Conservation (phyloP, 2,888 invertebrate genomes). For the Cremastobaeus sp. region DNA sequence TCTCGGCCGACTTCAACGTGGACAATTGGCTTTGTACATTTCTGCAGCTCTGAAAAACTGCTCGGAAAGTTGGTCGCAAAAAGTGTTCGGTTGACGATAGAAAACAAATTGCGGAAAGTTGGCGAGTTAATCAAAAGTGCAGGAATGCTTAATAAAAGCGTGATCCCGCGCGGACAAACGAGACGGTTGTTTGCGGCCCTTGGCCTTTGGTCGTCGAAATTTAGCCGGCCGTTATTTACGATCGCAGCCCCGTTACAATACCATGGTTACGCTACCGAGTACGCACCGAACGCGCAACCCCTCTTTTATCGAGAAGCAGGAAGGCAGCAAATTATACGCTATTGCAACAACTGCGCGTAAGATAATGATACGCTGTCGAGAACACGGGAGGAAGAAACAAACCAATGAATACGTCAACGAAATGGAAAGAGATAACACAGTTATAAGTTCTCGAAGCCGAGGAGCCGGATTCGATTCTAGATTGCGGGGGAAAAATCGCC, state of each 20-base stretch:
- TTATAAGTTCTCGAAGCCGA: slow-evolving; percentile 24
- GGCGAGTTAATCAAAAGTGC: too few species aligned
- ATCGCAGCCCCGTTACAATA: slow-evolving; percentile 43
- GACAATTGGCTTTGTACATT: too few species aligned
- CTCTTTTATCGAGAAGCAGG: slow-evolving; percentile 59
- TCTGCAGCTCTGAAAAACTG: too few species aligned
- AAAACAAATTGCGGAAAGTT: too few species aligned
- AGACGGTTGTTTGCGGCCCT: too few species aligned
- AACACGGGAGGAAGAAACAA: slow-evolving; percentile 43
- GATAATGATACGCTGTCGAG: slow-evolving; percentile 57
- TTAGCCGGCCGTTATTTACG: slow-evolving; percentile 42
- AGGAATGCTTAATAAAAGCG: too few species aligned
- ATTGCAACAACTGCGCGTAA: slow-evolving; percentile 57
- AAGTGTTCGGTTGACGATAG: too few species aligned
- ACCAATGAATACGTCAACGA: slow-evolving; percentile 50
- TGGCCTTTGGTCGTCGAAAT: slow-evolving; percentile 35
- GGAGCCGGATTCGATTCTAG: slow-evolving; percentile 35
- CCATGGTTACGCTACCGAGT: slow-evolving; percentile 55
- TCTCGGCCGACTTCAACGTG: too few species aligned
- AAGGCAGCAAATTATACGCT: slow-evolving; percentile 60
- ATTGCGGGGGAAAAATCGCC: slow-evolving; percentile 3
- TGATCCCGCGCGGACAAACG: too few species aligned
- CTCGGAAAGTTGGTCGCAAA: too few species aligned
- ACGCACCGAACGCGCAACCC: slow-evolving; percentile 46
- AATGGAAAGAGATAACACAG: slow-evolving; percentile 49